A percentile compares a stretch with the other conserved stretches of the same genome.
Conservation (phyloP, 2,888 invertebrate genomes). For the Eulithis testata region DNA sequence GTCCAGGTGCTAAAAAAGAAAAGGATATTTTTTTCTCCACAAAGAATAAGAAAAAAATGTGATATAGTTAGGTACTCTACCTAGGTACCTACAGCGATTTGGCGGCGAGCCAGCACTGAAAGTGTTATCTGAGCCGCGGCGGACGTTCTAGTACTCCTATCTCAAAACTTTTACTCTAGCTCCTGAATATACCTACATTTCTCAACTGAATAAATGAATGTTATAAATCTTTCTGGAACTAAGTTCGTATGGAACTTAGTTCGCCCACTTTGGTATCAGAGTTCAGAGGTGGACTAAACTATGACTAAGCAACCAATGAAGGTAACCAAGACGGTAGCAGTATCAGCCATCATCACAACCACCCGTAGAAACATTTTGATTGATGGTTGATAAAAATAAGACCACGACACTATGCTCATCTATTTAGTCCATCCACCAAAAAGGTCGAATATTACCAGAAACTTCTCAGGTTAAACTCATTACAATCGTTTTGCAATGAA, state of each 20-base stretch:
- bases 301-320: too few relatives aligned
- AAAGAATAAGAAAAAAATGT: conserved; percentile 30
- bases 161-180: conserved; percentile 27
- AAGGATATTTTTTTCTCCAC: conserved; percentile 2
- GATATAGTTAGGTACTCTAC: conserved; percentile 13
- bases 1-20: background rate
- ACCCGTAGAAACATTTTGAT: too few relatives aligned
- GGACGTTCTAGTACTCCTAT: conserved; percentile 19
- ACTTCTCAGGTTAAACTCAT: too few relatives aligned
- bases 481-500: too few relatives aligned
- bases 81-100: conserved; percentile 17
- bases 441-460: too few relatives aligned
- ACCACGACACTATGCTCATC: too few relatives aligned
- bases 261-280: background rate
- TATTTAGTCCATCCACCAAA: too few relatives aligned
- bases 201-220: conserved; percentile 13
- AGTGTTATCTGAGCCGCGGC: conserved; percentile 26
- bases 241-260: background rate
- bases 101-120: conserved; percentile 31
- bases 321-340: too few relatives aligned
- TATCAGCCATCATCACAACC: too few relatives aligned
- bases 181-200: conserved; percentile 18
- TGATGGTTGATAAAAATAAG: too few relatives aligned
- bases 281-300: too few relatives aligned
- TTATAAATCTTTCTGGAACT: conserved; percentile 3